Base-by-base conservation (phyloP, 1,140 invertebrate genomes). In the Drosophila mayri region DNA sequence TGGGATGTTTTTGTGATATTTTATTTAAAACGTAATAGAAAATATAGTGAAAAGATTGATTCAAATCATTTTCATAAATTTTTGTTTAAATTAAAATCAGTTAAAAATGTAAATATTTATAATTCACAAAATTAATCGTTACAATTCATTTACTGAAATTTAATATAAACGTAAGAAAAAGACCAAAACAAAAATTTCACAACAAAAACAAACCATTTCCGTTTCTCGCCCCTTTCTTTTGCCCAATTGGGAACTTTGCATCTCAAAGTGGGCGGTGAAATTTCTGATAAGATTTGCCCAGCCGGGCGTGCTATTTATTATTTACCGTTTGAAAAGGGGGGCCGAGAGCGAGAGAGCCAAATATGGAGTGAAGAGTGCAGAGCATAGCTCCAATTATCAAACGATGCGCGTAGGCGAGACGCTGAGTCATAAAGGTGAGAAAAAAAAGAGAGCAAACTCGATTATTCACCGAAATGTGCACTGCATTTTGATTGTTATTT, bases 401-500 rank as follows among this genome's bases (percentile, higher is more conserved):
- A 58, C 52, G 68, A 72, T 66, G 62, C 68, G 68, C 50, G 68
- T 57, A 41, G 49, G 44, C 38, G 50, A 37, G 28, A 72, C 41
- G 65, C 49, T 88, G 84, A 90, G 60, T 88, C 84, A 88, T 74
- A 44, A 44, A 77, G 55, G 65, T 80, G 65, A 55, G 66, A 66
- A 63, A 37, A 55, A 44, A 37, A 55, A 44, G 37, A 66, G 71
- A 41, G 43, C 18, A 78, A 74, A 76, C 66, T 80, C 16, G 47
- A 88, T 88, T 87, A 87, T 80, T 87, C 84, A 87, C 79, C 71
- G 18, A 70, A 43, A 76, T 58, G 38, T 61, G 65, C 44, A 66
- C 46, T 54, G 41, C 66, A 62, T 20, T 49, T 68, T 44, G n/a
- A 30, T 73, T 59, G 59, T 32, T 66, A 54, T 68, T 67, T 52